Evolutionary conservation across 2,113 vertebrate species (phyloP).

Genomic region (Ranitomeya variabilis): DNA sequence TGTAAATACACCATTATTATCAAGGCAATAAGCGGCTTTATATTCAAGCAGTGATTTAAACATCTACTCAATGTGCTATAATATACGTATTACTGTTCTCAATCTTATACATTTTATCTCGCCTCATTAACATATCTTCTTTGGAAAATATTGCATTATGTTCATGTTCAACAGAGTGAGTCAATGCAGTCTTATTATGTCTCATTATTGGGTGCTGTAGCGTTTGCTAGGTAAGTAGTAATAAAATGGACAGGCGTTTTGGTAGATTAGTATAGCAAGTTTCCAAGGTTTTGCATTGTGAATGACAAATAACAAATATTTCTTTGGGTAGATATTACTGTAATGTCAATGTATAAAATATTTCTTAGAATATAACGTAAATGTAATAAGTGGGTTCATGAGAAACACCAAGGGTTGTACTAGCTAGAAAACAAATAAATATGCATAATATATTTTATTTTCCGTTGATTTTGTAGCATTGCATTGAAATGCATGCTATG

Average conservation of each 20-base stretch:
- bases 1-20: neutral
- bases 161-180: constrained; percentile 20
- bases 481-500: too few relatives aligned
- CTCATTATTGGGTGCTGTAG: neutral
- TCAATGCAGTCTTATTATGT: constrained; percentile 4
- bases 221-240: neutral
- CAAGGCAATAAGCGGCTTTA: neutral
- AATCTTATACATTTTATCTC: neutral
- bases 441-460: too few relatives aligned
- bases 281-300: neutral
- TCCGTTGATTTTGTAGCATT: too few relatives aligned
- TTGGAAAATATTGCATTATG: constrained; percentile 3
- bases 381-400: neutral
- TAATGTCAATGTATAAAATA: neutral
- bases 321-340: neutral
- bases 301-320: neutral
- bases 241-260: constrained; percentile 7
- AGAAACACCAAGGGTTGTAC: neutral
- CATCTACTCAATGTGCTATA: neutral
- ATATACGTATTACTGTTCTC: neutral
- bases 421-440: neutral
- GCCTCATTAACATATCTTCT: constrained; percentile 10
- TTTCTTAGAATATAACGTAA: neutral
- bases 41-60: neutral
- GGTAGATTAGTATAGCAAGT: neutral